Conservation (phyloP, 1,140 invertebrate genomes). For the Sogatella furcifera region DNA sequence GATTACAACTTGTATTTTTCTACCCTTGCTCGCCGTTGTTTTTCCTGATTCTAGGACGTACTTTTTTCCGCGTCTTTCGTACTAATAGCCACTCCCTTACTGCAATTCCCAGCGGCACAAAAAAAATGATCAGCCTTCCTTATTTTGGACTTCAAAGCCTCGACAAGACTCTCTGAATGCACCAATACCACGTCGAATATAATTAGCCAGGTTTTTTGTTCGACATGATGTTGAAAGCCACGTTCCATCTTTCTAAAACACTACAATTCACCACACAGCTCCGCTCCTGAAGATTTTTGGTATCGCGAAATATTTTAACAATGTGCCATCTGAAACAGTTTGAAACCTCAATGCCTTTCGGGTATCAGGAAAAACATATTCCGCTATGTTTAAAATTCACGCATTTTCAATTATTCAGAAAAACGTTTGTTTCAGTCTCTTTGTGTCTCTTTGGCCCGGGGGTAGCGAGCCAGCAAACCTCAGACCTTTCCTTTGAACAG, state of each 20-base stretch:
- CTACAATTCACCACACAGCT: not conserved
- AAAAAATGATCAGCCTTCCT: not conserved
- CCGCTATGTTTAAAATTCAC: not conserved
- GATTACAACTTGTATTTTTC: conserved; percentile 17
- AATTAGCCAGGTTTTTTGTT: not conserved
- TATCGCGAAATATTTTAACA: not conserved
- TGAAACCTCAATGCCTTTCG: not conserved
- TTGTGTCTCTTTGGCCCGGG: not conserved
- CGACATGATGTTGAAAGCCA: not conserved
- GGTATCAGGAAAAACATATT: not conserved
- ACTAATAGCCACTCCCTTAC: too few species aligned
- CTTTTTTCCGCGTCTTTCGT: not conserved
- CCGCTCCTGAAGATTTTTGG: not conserved
- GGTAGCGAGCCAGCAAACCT: not conserved
- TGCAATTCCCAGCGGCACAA: too few species aligned
- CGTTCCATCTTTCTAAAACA: not conserved
- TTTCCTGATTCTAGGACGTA: not conserved
- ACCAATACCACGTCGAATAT: not conserved
- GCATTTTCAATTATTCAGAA: not conserved
- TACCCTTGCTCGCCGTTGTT: not conserved
- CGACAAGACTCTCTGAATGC: not conserved
- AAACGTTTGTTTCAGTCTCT: not conserved
- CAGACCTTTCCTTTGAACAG: not conserved
- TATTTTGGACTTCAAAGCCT: not conserved
- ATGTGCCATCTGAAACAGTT: not conserved